Evolutionary conservation across 2,888 invertebrate genomes (phyloP).

Genomic region (Euzophera pinguis): DNA sequence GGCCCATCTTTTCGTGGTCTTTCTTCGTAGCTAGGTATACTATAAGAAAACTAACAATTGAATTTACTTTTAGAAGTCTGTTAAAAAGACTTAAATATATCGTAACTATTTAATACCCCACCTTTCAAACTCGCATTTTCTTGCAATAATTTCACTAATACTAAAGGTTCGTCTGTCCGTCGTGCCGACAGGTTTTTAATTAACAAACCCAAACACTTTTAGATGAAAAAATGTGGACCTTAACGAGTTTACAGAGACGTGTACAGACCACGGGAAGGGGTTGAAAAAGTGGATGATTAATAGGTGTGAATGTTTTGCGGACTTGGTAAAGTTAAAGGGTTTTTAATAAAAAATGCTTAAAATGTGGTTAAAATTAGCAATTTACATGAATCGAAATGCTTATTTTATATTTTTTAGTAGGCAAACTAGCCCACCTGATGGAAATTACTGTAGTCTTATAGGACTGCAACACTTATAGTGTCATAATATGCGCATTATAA

Average conservation of each 20-base stretch:
- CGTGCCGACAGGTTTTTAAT: constrained; percentile 44
- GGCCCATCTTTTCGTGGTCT: too few species aligned
- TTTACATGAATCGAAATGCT: too few species aligned
- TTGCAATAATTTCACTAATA: background rate
- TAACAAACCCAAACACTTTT: constrained; percentile 39
- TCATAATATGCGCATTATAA: too few species aligned
- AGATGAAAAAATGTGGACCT: constrained; percentile 32
- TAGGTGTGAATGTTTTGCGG: background rate
- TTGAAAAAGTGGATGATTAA: constrained; percentile 16
- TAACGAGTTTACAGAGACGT: constrained; percentile 41
- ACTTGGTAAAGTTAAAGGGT: background rate
- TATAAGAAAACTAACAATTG: too few species aligned
- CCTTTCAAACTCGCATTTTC: background rate
- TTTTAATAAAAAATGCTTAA: too few species aligned
- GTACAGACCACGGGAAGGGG: constrained; percentile 16
- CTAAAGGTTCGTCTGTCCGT: constrained; percentile 13
- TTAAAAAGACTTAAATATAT: background rate
- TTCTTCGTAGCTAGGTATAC: too few species aligned
- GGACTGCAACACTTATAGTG: too few species aligned
- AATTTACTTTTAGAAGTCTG: background rate
- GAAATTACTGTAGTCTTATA: too few species aligned
- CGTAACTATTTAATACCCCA: background rate
- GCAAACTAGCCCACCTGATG: too few species aligned
- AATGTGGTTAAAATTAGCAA: too few species aligned
- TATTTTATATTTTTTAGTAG: too few species aligned